These are phyloP conservation scores for Nasua narica DNA, from an alignment of 2,797 vertebrate genomes.

Conservation along the genomic window DNA sequence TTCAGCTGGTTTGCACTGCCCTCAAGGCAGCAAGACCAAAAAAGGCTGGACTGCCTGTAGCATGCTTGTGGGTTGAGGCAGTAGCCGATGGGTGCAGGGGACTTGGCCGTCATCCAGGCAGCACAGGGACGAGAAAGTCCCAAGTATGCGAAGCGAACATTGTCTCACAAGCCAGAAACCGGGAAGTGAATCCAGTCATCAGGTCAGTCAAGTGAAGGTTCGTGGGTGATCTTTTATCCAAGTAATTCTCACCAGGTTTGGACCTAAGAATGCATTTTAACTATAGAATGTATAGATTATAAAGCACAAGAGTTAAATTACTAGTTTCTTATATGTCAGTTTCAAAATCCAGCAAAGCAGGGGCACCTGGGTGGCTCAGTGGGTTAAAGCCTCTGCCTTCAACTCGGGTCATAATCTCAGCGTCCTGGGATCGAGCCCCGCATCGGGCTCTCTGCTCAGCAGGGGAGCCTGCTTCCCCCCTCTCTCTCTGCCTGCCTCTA, in stretches of 20 bases:
- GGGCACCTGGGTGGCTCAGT: too few relatives aligned
- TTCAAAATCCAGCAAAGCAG: slow-evolving; percentile 6
- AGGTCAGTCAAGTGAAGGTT: neutral
- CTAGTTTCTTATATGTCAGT: neutral
- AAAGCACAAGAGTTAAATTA: neutral
- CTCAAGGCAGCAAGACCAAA: neutral
- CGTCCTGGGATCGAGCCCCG: too few relatives aligned
- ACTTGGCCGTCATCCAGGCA: neutral
- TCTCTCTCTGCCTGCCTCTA: too few relatives aligned
- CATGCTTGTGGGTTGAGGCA: neutral
- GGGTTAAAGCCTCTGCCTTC: too few relatives aligned
- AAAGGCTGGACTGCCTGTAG: neutral
- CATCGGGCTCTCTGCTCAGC: too few relatives aligned
- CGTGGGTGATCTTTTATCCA: neutral
- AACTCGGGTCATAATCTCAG: too few relatives aligned
- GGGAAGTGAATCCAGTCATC: neutral
- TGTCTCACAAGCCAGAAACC: neutral
- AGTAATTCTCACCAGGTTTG: neutral
- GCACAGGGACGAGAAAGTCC: neutral
- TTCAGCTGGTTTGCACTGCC: slow-evolving; percentile 34
- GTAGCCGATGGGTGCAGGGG: neutral
- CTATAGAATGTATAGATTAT: neutral
- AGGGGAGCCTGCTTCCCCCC: too few relatives aligned
- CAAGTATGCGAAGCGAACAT: neutral
- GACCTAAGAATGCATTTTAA: neutral